Evolutionary conservation across 2,797 vertebrate species (phyloP), one percentile per base, ranked within the genome.

Genomic region (Anguilla marmorata): DNA sequence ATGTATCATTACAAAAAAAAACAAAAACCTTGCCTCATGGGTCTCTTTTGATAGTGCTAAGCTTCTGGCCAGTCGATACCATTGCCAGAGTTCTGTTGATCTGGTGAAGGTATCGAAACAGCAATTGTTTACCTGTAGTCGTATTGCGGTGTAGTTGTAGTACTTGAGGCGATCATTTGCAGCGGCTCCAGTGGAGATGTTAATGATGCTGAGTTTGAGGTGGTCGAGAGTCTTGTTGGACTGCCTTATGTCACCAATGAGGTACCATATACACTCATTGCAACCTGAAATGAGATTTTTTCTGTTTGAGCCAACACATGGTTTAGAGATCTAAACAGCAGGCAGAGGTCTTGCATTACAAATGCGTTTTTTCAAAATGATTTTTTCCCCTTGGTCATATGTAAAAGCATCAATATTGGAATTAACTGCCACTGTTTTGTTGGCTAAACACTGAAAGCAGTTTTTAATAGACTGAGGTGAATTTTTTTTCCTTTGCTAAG

Each of bases 191-290:
- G 97, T 98, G 14, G 98, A 98, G 91, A 99, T 96, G 89, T 97
- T 99, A 92, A 97, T 86, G 86, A 99, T 93, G 58, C 93, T 96
- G 0, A 96, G 95, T 92, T 95, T 98, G 90, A 98, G 94, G 91
- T 98, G 96, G 83, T 98, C 97, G 0, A 98, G 94, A 1, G 97
- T 96, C 90, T 97, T 96, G 6, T 96, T 96, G 5, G 98, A 96
- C 89, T 95, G 89, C 50, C 92, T 92, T 79, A 99, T 92, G 91
- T 99, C 98, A 30, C 97, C 96, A 12, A 97, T 98, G 94, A 99
- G 95, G 93, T 97, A 97, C 98, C 98, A 99, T 89, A 98, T 96
- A 66, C 99, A 99, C 63, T 98, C 97, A 87, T 99, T 97, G 48
- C 99, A 99, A 91, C 95, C 99, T 99, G 90, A 85, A 90, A 86